Conservation (phyloP, 2,888 invertebrate genomes). For the Horisme vitalbata region DNA sequence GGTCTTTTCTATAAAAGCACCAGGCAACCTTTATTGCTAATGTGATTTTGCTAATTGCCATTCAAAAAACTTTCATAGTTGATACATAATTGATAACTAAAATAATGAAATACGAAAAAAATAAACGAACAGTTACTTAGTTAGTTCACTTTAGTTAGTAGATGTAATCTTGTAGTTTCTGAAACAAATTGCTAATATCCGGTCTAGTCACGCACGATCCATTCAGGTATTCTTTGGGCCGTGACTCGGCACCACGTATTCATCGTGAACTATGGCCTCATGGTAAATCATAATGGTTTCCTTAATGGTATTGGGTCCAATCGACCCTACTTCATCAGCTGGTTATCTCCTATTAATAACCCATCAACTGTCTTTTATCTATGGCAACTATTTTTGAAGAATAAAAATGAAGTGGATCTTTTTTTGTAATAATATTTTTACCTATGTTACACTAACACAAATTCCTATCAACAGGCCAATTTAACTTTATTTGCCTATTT, state of each 20-base stretch:
- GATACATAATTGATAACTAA: no score
- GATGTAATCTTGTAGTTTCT: conserved; percentile 39
- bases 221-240: conserved; percentile 21
- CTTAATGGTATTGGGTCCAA: conserved; percentile 4
- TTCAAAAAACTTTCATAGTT: no score
- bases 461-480: conserved; percentile 73
- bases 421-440: conserved; percentile 37
- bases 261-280: conserved; percentile 11
- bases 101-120: no score
- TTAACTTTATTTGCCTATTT: conserved; percentile 45
- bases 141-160: conserved; percentile 23
- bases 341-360: conserved; percentile 7
- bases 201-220: conserved; percentile 44
- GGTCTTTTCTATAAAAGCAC: no score
- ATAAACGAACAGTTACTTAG: no score
- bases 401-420: not conserved
- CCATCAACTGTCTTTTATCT: not conserved
- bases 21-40: no score
- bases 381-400: conserved; percentile 2
- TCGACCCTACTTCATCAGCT: conserved; percentile 2
- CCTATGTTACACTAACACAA: conserved; percentile 75
- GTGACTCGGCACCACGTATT: conserved; percentile 17
- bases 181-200: conserved; percentile 62
- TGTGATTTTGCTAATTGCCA: no score
- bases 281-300: conserved; percentile 11